Base-by-base conservation (phyloP, 2,797 vertebrate species). In the Falco cherrug region DNA sequence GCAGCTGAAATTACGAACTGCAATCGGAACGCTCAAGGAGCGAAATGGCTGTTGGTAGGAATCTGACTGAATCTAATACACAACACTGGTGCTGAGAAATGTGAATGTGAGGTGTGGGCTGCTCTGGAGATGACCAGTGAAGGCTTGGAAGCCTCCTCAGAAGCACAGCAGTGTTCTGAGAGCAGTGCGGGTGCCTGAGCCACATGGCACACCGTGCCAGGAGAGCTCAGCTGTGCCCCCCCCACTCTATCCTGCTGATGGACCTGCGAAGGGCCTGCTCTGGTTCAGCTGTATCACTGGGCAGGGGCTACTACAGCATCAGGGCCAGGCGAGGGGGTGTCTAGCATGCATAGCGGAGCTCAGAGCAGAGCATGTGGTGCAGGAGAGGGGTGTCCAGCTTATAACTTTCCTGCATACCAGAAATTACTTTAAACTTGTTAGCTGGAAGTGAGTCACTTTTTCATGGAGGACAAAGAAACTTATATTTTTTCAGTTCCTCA, bases 151-250 rank as follows among this genome's bases (percentile, higher is more conserved):
- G 75, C 9, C 33, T 15, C 64, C 17, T 6, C 8, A 14, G 57
- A 13, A 6, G 60, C 37, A 9, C 2, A 1, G 59, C 37, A 29
- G 19, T 0, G 4, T 6, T 48, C 19, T 1, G 5, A 25, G 48
- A 39, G 18, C 16, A 3, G 2, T 2, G 22, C 0, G 5, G 28
- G 61, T 11, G 14, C 71, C 35, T 8, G n/a, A 25, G n/a, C 48
- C 14, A 1, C 25, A 1, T 1, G 3, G n/a, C 18, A 5, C 59
- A 7, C 9, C 1, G 4, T 20, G 59, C 59, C 1, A 0, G 45
- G 39, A 39, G 6, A 3, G 16, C 56, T 24, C 6, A 6, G 56
- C 61, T 19, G 28, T 15, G 70, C 6, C 25, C 33, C 17, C 5
- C 5, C 33, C 20, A 2, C 26, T 5, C 43, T 6, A 0, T 57